Evolutionary conservation across 2,797 vertebrate species (phyloP).

Genomic region (Myotis planiceps): DNA sequence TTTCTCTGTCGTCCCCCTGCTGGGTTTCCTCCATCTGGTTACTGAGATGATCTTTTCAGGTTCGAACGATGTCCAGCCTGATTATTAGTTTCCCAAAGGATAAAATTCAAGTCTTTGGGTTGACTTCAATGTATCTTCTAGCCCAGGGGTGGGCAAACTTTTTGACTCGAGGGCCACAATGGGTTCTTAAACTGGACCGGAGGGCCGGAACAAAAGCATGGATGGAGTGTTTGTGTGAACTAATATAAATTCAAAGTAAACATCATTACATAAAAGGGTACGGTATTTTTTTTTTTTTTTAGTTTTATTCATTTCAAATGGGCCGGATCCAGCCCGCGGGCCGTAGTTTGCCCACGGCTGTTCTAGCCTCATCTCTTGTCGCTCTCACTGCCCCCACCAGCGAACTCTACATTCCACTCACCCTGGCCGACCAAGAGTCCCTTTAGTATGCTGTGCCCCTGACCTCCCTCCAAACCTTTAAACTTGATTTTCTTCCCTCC

Average conservation of each 20-base stretch:
- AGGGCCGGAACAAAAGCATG: no score
- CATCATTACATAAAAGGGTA: no score
- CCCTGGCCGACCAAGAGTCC: not conserved
- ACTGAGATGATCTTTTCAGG: not conserved
- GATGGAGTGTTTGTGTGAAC: no score
- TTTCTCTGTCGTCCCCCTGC: not conserved
- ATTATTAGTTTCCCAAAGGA: not conserved
- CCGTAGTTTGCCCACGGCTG: no score
- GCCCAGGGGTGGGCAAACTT: no score
- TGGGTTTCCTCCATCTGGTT: not conserved
- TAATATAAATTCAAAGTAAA: no score
- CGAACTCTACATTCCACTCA: not conserved
- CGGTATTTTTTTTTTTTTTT: no score
- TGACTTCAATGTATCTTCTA: not conserved
- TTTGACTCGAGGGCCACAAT: no score
- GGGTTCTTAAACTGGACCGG: no score
- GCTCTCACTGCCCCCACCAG: not conserved
- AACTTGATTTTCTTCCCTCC: not conserved
- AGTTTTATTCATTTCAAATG: no score
- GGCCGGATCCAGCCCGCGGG: no score
- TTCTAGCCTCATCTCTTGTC: not conserved
- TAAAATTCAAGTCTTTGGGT: not conserved
- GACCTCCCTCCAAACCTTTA: not conserved
- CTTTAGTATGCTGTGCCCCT: not conserved
- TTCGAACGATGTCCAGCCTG: not conserved